Evolutionary conservation across 2,113 vertebrate species (phyloP).

Genomic region (Thryonomys swinderianus): DNA sequence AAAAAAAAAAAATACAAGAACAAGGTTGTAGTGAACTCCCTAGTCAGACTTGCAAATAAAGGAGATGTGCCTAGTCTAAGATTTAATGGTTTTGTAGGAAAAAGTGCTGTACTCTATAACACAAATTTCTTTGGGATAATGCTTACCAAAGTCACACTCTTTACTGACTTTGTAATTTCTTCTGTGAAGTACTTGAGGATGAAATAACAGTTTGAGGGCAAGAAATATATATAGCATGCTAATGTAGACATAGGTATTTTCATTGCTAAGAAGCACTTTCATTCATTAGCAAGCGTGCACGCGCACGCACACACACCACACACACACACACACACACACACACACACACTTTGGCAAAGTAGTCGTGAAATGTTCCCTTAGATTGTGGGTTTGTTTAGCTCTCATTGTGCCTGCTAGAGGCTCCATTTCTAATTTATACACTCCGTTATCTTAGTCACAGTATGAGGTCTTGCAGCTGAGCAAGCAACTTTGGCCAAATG

Average conservation of each 20-base stretch:
- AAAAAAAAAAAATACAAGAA: no score
- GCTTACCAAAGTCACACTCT: not conserved
- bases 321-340: not conserved
- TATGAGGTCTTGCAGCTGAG: slow-evolving; percentile 68
- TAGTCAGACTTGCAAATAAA: not conserved
- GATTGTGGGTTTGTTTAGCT: slow-evolving; percentile 42
- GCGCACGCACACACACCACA: no score
- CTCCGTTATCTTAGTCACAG: slow-evolving; percentile 73
- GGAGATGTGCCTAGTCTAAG: not conserved
- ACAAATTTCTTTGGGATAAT: not conserved
- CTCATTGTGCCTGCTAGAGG: slow-evolving; percentile 49
- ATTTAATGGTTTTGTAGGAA: not conserved
- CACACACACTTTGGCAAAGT: slow-evolving; percentile 34
- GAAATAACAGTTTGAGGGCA: not conserved
- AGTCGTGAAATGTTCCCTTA: slow-evolving; percentile 57
- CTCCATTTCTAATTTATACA: slow-evolving; percentile 75
- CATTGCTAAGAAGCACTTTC: not conserved
- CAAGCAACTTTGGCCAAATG: slow-evolving; percentile 67
- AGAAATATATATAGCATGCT: not conserved
- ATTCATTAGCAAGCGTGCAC: no score
- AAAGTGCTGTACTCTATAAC: not conserved
- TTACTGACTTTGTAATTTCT: slow-evolving; percentile 22
- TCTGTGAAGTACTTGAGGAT: not conserved
- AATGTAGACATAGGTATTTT: slow-evolving; percentile 1
- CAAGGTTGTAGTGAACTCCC: not conserved